Conservation (phyloP, 1,140 invertebrate genomes). For the Drosophila guanche region DNA sequence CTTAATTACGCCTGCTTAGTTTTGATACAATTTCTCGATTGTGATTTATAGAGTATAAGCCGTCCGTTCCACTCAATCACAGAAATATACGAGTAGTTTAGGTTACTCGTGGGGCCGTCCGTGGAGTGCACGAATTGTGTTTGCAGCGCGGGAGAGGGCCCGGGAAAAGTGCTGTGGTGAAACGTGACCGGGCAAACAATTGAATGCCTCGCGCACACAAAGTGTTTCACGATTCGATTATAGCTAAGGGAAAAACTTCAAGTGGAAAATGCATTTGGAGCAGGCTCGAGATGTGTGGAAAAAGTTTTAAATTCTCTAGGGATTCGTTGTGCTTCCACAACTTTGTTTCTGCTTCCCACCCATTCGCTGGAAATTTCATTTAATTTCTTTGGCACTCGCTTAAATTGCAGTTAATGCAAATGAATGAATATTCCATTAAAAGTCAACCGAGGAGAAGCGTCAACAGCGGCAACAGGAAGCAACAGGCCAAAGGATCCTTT, state of each 20-base stretch:
- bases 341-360: background rate
- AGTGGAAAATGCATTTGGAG: slow-evolving; percentile 10
- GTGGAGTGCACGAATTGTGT: slow-evolving; percentile 18
- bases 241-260: slow-evolving; percentile 12
- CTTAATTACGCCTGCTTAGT: slow-evolving; percentile 58
- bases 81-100: slow-evolving; percentile 13
- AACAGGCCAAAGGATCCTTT: slow-evolving; percentile 17
- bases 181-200: slow-evolving; percentile 41
- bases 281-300: background rate
- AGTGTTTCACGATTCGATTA: slow-evolving; percentile 22
- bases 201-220: background rate
- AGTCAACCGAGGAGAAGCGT: slow-evolving; percentile 20
- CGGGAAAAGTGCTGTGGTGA: background rate
- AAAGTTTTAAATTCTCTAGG: slow-evolving; percentile 2
- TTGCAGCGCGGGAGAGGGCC: slow-evolving; percentile 8
- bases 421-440: slow-evolving; percentile 56
- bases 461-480: background rate
- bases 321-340: too few relatives aligned
- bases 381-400: slow-evolving; percentile 38
- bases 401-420: slow-evolving; percentile 58
- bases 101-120: slow-evolving; percentile 13
- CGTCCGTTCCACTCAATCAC: slow-evolving; percentile 14
- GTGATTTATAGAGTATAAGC: slow-evolving; percentile 27
- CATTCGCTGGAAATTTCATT: slow-evolving; percentile 29
- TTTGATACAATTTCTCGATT: slow-evolving; percentile 43